These are phyloP conservation scores for Todiramphus saurophagus DNA, from an alignment of 2,113 vertebrate genomes.

Conservation along the genomic window DNA sequence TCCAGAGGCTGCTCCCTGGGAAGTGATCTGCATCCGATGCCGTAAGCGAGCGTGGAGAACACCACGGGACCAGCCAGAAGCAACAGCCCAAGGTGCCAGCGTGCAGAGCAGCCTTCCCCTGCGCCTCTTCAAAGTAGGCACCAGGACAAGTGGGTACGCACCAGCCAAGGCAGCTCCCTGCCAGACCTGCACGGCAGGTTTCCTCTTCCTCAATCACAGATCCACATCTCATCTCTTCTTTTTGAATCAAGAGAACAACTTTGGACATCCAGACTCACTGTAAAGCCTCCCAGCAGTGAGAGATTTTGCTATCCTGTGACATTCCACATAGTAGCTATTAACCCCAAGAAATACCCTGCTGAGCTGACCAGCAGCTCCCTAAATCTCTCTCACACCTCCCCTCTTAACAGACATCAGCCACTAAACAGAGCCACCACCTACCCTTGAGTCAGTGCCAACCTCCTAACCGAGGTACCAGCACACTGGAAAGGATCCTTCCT, in stretches of 20 bases:
- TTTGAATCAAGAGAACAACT: not conserved
- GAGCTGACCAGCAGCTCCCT: not conserved
- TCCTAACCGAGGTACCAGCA: fast-evolving
- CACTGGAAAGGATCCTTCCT: not conserved
- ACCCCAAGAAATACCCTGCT: not conserved
- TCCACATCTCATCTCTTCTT: not conserved
- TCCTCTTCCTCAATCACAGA: not conserved
- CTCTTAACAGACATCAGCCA: not conserved
- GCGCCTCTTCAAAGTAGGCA: not conserved
- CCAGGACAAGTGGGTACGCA: not conserved
- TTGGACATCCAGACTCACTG: not conserved
- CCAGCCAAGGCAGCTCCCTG: not conserved
- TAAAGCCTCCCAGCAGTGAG: not conserved
- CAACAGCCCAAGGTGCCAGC: fast-evolving
- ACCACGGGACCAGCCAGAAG: not conserved
- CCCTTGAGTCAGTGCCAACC: not conserved
- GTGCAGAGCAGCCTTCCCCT: not conserved
- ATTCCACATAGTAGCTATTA: not conserved
- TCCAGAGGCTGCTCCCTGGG: not conserved
- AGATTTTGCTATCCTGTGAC: not conserved
- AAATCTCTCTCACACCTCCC: not conserved
- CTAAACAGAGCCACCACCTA: not conserved
- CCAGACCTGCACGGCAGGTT: not conserved
- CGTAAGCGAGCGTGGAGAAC: not conserved
- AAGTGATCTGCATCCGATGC: not conserved